phyloP scores from a whole-genome alignment of 1,140 invertebrate species.

The Panonychus citri region DNA sequence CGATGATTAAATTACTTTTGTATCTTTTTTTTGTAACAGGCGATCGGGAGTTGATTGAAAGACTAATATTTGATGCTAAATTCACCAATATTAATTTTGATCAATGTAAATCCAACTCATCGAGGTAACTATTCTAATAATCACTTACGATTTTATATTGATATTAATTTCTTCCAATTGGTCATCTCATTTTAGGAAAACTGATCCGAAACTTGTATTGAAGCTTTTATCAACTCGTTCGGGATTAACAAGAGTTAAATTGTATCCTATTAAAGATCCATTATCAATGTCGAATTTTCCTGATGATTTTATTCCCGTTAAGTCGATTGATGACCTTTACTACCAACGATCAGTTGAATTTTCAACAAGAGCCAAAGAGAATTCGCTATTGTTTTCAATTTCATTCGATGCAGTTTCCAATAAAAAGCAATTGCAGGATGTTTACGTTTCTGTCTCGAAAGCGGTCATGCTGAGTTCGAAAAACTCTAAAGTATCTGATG shows the following conservation, averaged over 20 bases:
- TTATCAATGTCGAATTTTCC: neutral
- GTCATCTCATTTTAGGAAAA: too few relatives aligned
- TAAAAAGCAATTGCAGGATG: neutral
- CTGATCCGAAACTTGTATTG: neutral
- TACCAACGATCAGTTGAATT: constrained; percentile 79
- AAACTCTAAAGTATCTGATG: constrained; percentile 22
- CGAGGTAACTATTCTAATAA: too few relatives aligned
- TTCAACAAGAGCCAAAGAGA: constrained; percentile 38
- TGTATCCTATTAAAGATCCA: too few relatives aligned
- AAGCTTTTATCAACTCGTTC: neutral
- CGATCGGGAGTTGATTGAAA: constrained; percentile 55
- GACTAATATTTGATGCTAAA: constrained; percentile 48
- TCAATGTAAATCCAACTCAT: neutral
- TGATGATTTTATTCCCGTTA: neutral
- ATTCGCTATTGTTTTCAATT: constrained; percentile 73
- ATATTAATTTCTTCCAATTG: too few relatives aligned
- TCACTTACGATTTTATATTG: too few relatives aligned
- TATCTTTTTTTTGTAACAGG: too few relatives aligned
- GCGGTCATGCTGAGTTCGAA: neutral
- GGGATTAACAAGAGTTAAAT: neutral
- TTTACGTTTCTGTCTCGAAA: neutral
- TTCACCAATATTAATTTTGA: constrained; percentile 9
- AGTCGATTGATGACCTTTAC: constrained; percentile 60
- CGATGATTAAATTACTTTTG: too few relatives aligned
- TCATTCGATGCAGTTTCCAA: constrained; percentile 38